Evolutionary conservation across 1,140 invertebrate species (phyloP).

Genomic region (Idris sp.): DNA sequence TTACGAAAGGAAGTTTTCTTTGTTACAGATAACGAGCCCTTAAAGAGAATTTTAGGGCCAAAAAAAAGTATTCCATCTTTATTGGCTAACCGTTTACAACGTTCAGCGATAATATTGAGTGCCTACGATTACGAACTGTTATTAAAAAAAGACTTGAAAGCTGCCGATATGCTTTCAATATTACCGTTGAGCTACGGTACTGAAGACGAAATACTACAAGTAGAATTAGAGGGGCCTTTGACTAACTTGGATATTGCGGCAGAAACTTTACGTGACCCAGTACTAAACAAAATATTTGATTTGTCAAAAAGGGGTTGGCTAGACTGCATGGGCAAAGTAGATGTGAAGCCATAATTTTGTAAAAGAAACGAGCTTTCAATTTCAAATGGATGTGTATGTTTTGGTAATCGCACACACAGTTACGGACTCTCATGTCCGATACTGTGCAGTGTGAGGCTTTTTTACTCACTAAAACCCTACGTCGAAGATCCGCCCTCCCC

Average conservation of each 20-base stretch:
- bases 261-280: slow-evolving; percentile 21
- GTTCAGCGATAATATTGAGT: slow-evolving; percentile 20
- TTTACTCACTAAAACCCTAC: too few species aligned
- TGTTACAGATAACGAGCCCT: slow-evolving; percentile 70
- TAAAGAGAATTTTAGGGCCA: slow-evolving; percentile 63
- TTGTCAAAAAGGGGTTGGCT: slow-evolving; percentile 35
- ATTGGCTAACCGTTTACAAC: slow-evolving; percentile 20
- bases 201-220: slow-evolving; percentile 16
- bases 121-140: slow-evolving; percentile 35
- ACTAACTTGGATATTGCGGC: slow-evolving; percentile 26
- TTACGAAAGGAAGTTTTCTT: slow-evolving; percentile 62
- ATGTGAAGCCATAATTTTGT: slow-evolving; percentile 21
- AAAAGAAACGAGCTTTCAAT: slow-evolving; percentile 21
- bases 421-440: too few species aligned
- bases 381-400: slow-evolving; percentile 57
- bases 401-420: slow-evolving; percentile 65
- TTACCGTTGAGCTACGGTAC: slow-evolving; percentile 16
- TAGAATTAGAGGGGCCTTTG: slow-evolving; percentile 20
- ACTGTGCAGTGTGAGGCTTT: too few species aligned
- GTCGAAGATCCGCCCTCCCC: too few species aligned
- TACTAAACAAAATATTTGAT: slow-evolving; percentile 29
- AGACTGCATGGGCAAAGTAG: slow-evolving; percentile 11
- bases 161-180: slow-evolving; percentile 41
- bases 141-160: slow-evolving; percentile 25
- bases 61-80: slow-evolving; percentile 56